Base-by-base conservation (phyloP, 2,888 invertebrate genomes). In the Abscondita cerata region DNA sequence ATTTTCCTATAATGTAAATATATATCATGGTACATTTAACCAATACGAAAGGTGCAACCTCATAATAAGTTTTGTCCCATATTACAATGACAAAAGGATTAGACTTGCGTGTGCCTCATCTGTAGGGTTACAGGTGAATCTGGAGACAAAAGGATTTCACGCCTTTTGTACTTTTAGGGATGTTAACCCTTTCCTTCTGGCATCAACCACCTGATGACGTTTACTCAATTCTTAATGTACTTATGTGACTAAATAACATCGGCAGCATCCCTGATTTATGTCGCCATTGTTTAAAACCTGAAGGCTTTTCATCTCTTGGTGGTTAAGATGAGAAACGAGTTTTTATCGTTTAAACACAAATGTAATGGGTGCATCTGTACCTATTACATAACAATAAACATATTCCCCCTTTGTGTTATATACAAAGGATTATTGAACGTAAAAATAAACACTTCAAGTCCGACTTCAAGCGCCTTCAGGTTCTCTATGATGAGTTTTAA, bases 31-130 rank as follows among this genome's bases (percentile, higher is more conserved):
- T 57, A 65, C 65, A 60, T 65, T 65, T 63, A 48, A 55, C 59
- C 19, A 47, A 38, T 15, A 16, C 34, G 40, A 16, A 18, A 19
- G 19, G 60, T 34, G 19, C 59, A 62, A 65, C 64, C 66, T 59
- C 55, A 54, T 16, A 4, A 59, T 64, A 66, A 59, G 53, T 61
- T 55, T 44, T 61, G 47, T 52, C 38, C 56, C 58, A 46, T 55
- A 62, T 62, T 62, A 54, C 56, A 64, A 59, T 65, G 64, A 64
- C 62, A 67, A 67, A 67, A 54, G 62, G 62, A 67, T 67, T 65
- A 67, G 62, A 56, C 62, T 59, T 55, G 59, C 59, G 57, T 62
- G 64, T 62, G 64, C 57, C 55, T 56, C 59, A 59, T 59, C 48
- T 54, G 52, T 64, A 46, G 55, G 60, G 54, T 60, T 54, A 58